Conservation (phyloP, 2,797 vertebrate species). For the Chelon labrosus region DNA sequence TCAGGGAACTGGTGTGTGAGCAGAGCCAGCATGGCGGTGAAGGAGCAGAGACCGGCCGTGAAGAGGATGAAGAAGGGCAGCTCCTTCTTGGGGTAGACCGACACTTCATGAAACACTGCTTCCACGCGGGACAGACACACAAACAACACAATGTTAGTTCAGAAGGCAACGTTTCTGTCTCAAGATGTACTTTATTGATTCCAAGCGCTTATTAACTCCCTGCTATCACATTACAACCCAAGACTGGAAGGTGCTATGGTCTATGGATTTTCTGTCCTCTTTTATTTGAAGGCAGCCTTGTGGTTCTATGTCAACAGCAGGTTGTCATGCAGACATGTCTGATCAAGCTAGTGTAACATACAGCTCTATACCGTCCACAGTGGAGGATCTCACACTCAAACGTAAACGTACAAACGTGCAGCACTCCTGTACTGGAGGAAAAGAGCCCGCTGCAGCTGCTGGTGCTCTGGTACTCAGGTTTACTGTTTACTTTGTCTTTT, state of each 20-base stretch:
- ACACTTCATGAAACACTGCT: slow-evolving; percentile 99
- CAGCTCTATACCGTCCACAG: neutral
- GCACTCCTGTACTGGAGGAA: neutral
- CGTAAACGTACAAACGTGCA: neutral
- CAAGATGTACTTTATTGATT: too few species aligned
- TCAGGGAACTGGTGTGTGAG: slow-evolving; percentile 99
- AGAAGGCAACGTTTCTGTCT: neutral
- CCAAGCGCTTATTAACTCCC: too few species aligned
- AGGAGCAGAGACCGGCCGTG: slow-evolving; percentile 97
- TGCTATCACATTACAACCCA: too few species aligned
- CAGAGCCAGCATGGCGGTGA: slow-evolving; percentile 98
- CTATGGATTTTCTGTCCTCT: too few species aligned
- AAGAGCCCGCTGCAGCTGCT: neutral
- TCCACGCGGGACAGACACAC: slow-evolving; percentile 65
- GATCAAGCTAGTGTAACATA: slow-evolving; percentile 14
- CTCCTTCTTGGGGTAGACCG: slow-evolving; percentile 99
- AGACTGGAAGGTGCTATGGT: too few species aligned
- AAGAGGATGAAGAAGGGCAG: slow-evolving; percentile 99
- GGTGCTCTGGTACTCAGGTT: neutral
- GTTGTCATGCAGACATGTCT: slow-evolving; percentile 8
- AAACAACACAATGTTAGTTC: slow-evolving; percentile 51
- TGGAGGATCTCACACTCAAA: neutral
- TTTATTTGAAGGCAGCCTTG: neutral
- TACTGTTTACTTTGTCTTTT: neutral
- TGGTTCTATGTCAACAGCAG: neutral